Evolutionary conservation across 2,797 vertebrate species (phyloP).

Genomic region (Danio aesculapii): DNA sequence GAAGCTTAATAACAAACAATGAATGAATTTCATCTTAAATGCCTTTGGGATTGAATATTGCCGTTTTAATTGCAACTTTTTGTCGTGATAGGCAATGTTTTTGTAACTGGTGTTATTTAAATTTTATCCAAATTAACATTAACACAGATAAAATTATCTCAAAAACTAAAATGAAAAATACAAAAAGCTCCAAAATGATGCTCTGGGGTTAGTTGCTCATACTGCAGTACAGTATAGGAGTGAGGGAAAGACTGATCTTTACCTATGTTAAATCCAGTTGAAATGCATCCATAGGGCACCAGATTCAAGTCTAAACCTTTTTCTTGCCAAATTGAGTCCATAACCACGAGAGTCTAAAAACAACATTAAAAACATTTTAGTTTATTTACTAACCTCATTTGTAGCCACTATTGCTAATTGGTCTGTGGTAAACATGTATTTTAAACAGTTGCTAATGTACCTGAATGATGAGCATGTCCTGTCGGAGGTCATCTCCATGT

Average conservation of each 20-base stretch:
- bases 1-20: too few relatives aligned
- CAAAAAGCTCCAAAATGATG: neutral
- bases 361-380: neutral
- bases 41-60: too few relatives aligned
- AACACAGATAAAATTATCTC: too few relatives aligned
- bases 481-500: constrained; percentile 82
- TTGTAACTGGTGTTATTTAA: too few relatives aligned
- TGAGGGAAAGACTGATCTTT: neutral
- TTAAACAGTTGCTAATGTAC: constrained; percentile 56
- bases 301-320: constrained; percentile 80
- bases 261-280: constrained; percentile 84
- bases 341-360: constrained; percentile 76
- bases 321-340: constrained; percentile 86
- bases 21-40: too few relatives aligned
- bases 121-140: too few relatives aligned
- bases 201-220: too few relatives aligned
- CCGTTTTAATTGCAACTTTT: too few relatives aligned
- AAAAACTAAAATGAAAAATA: neutral
- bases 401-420: neutral
- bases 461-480: constrained; percentile 86
- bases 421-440: neutral
- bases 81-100: too few relatives aligned
- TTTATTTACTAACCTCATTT: neutral
- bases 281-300: constrained; percentile 83
- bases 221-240: neutral